phyloP scores from a whole-genome alignment of 1,140 invertebrate genomes.

The Melanaphis sacchari region DNA sequence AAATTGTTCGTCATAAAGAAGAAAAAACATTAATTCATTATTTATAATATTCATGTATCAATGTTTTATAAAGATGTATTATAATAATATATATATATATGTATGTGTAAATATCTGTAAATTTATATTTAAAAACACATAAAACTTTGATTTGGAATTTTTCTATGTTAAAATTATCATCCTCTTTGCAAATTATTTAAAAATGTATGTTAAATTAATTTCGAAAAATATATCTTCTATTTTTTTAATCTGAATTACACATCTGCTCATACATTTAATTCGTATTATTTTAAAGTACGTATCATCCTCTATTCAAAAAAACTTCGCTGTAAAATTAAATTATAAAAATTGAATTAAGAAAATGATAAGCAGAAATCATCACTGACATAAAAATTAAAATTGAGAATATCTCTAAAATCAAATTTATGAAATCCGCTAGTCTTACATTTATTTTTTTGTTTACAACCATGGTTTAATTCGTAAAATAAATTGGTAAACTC shows the following conservation, averaged over 20 bases:
- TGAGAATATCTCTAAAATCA: not conserved
- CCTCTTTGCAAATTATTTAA: not conserved
- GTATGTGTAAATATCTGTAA: too few relatives aligned
- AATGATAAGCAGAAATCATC: not conserved
- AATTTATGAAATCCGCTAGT: not conserved
- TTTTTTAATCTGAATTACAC: not conserved
- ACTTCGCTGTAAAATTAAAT: too few relatives aligned
- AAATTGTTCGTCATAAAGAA: too few relatives aligned
- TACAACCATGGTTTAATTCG: not conserved
- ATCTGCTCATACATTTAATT: too few relatives aligned
- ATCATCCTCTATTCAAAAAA: not conserved
- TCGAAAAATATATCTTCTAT: not conserved
- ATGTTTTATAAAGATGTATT: too few relatives aligned
- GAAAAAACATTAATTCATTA: too few relatives aligned
- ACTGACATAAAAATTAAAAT: not conserved
- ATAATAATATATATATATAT: too few relatives aligned
- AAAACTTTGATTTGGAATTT: too few relatives aligned
- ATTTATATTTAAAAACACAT: too few relatives aligned
- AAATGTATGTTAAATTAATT: not conserved
- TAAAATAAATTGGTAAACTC: not conserved
- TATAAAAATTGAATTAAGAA: not conserved
- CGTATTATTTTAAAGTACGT: not conserved
- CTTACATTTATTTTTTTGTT: not conserved
- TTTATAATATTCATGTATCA: too few relatives aligned
- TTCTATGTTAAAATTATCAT: not conserved